phyloP scores from a whole-genome alignment of 1,140 invertebrate species.

The Dysdera silvatica region DNA sequence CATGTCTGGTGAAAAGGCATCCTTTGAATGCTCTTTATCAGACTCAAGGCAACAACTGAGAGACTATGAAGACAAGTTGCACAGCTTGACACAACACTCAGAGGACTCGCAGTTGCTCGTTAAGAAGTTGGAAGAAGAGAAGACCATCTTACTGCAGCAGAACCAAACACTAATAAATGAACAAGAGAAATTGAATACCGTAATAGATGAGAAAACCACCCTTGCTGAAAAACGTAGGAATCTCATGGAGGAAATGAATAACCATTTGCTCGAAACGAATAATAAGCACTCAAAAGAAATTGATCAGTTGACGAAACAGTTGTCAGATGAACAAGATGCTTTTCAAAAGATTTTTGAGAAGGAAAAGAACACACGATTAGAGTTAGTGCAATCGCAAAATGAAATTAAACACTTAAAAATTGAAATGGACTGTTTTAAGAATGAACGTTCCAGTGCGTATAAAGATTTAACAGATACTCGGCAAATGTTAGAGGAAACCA shows the following conservation, averaged over 20 bases:
- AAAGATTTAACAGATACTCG: conserved; percentile 8
- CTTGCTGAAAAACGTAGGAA: conserved; percentile 46
- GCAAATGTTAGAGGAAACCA: conserved; percentile 4
- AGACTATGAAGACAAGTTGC: conserved; percentile 15
- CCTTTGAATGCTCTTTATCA: conserved; percentile 20
- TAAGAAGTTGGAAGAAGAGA: conserved; percentile 1
- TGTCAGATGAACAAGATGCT: conserved; percentile 20
- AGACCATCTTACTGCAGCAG: too few species aligned
- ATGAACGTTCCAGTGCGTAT: neutral
- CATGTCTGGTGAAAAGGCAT: conserved; percentile 16
- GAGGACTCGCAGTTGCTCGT: conserved; percentile 1
- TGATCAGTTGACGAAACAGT: conserved; percentile 29
- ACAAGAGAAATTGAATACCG: conserved; percentile 1
- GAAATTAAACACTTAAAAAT: conserved; percentile 16
- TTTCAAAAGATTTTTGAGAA: conserved; percentile 22
- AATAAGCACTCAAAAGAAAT: conserved; percentile 41
- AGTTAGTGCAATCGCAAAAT: conserved; percentile 11
- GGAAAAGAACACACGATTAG: conserved; percentile 19
- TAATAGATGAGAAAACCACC: conserved; percentile 12
- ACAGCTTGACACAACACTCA: neutral
- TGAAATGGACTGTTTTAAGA: conserved; percentile 6
- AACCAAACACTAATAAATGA: neutral
- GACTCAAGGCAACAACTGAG: conserved; percentile 9
- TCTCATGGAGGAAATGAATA: conserved; percentile 47
- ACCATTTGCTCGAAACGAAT: conserved; percentile 45